Evolutionary conservation across 1,140 invertebrate species (phyloP), one percentile per base, ranked within the genome.

Genomic region (Megalopta genalis): DNA sequence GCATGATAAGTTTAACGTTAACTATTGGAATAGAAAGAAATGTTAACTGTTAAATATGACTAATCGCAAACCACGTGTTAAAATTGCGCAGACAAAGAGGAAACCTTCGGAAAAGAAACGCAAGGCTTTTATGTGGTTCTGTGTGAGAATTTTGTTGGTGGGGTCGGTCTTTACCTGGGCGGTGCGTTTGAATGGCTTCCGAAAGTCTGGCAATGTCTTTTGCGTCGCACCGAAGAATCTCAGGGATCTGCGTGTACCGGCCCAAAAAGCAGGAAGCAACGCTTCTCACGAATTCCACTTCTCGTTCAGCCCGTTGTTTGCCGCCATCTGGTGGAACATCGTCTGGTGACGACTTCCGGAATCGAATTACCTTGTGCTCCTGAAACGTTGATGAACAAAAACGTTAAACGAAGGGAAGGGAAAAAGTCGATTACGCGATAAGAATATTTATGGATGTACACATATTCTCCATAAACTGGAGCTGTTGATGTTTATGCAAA

Each of bases 181-280:
- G 86, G 18, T 62, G 54, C 25, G 72, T 25, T 16, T 82, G 86
- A 37, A 91, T 85, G 71, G 68, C 74, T 78, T 87, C 84, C 52
- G 85, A 74, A 76, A 90, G 83, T 83, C 78, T 73, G 16, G 60
- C 32, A 27, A 91, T 80, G 49, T 90, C 86, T 67, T 81, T 70
- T 14, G 25, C 52, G 18, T 84, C 74, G 39, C 68, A 88, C 32
- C 75, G 81, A n/a, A 90, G 25, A 79, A 93, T 92, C 82, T 91
- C 90, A 63, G 87, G 93, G 62, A 80, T 89, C 25, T 83, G 77
- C 42, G 81, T 72, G 76, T 84, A 94, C 42, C 42, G 65, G 16
- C 85, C 87, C 60, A 94, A 87, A 71, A 93, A 89, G 32, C 88
- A 90, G 63, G 88, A 90, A 88, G 94, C 91, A 25, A 94, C 86